These are phyloP conservation scores for Tyrannus savana DNA, from an alignment of 2,113 vertebrate genomes.

Conservation along the genomic window DNA sequence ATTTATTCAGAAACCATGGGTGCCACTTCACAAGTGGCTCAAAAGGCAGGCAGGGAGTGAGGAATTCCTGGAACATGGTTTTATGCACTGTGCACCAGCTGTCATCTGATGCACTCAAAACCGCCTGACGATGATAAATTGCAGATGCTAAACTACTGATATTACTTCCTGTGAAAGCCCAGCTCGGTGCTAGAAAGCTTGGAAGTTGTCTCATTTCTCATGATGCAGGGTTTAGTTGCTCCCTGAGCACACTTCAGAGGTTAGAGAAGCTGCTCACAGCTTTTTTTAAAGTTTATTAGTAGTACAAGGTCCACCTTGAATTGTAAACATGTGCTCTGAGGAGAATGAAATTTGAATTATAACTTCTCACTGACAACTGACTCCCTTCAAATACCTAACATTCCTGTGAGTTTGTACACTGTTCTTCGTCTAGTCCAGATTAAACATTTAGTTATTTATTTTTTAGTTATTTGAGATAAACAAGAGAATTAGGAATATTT, in stretches of 20 bases:
- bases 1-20: not conserved
- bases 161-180: not conserved
- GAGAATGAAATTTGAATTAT: not conserved
- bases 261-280: not conserved
- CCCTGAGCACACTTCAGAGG: not conserved
- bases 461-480: not conserved
- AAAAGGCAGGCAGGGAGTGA: not conserved
- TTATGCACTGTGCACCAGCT: not conserved
- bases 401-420: not conserved
- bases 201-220: not conserved
- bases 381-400: not conserved
- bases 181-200: not conserved
- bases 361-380: not conserved
- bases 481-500: not conserved
- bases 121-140: fast-evolving
- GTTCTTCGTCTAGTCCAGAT: not conserved
- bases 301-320: not conserved
- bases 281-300: not conserved
- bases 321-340: fast-evolving
- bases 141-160: not conserved
- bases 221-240: not conserved
- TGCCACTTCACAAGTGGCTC: not conserved
- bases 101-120: not conserved
- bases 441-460: not conserved
- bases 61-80: not conserved